Percentiles rank a stretch among this genome's conserved stretches.
These are phyloP conservation scores for Aegithalos caudatus DNA, from an alignment of 2,113 vertebrate genomes.

Conservation along the genomic window DNA sequence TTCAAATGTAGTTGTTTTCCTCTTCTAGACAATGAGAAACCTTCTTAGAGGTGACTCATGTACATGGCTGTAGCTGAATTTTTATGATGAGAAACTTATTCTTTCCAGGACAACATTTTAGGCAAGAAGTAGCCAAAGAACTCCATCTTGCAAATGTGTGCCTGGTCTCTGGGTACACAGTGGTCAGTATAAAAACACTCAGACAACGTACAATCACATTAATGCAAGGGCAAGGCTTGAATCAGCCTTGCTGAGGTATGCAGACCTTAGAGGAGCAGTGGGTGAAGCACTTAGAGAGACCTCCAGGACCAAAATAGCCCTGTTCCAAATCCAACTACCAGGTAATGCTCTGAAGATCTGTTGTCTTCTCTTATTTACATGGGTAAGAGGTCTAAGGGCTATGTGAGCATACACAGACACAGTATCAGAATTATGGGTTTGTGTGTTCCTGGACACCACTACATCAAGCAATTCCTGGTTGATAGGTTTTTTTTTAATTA, in stretches of 20 bases:
- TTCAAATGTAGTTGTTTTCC: not conserved
- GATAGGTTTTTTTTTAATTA: not conserved
- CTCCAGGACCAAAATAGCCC: not conserved
- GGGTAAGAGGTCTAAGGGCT: not conserved
- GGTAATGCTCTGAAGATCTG: not conserved
- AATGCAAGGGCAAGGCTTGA: not conserved
- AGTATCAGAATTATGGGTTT: not conserved
- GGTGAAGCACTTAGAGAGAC: not conserved
- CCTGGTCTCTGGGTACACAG: not conserved
- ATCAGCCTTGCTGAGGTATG: not conserved
- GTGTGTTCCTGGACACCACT: not conserved
- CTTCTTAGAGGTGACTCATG: not conserved
- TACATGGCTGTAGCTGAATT: not conserved
- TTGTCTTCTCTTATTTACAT: not conserved
- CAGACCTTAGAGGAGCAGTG: not conserved
- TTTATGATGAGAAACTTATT: not conserved
- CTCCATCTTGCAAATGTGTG: not conserved
- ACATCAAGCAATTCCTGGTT: not conserved
- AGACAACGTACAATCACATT: fast-evolving
- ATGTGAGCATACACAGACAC: not conserved
- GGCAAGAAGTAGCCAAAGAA: not conserved
- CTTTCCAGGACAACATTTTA: not conserved
- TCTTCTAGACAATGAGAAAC: not conserved
- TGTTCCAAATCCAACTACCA: not conserved
- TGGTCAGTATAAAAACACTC: not conserved